Base-by-base conservation (phyloP, 2,113 vertebrate genomes). In the Anser cygnoides region DNA sequence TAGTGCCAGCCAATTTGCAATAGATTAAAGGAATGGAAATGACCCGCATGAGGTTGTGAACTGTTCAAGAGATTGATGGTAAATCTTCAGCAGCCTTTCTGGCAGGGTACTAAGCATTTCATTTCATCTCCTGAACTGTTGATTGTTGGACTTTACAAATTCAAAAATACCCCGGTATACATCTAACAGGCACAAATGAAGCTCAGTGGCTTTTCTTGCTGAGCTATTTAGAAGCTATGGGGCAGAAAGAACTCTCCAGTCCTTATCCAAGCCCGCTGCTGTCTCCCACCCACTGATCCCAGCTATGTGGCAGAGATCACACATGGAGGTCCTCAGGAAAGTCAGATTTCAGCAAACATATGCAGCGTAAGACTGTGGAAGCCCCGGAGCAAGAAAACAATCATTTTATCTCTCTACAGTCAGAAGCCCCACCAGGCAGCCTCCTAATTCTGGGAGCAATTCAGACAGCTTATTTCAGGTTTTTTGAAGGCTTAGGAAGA, bases 321-420 rank as follows among this genome's bases (percentile, higher is more conserved):
- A 10, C 0, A 1, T 6, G n/a, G 33, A 46, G 4, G 8, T 25
- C 43, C 57, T 65, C 70, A 54, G 50, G n/a, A 41, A 5, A 29
- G 70, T 6, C 28, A 20, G 43, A 55, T 66, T 59, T 66, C 87
- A 72, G 58, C 57, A 58, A 5, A 13, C 4, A 57, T 7, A 63
- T 0, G 12, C 39, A 29, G 39, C 23, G n/a, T 21, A 49, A 26
- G 50, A 41, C 17, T 3, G 9, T 41, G 66, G 18, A 83, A 87
- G 62, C 31, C 46, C 9, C 46, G 31, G 46, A 78, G 46, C 21
- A 77, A 61, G 22, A 49, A 21, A 7, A 10, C 6, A 13, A 55
- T 61, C 18, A 3, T 43, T 8, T 43, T 11, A 18, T 9, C 52
- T 11, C 54, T 29, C 39, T 33, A 43, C 14, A 46, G 33, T 28